Evolutionary conservation across 2,888 invertebrate genomes (phyloP).

Genomic region (Philonicus albiceps): DNA sequence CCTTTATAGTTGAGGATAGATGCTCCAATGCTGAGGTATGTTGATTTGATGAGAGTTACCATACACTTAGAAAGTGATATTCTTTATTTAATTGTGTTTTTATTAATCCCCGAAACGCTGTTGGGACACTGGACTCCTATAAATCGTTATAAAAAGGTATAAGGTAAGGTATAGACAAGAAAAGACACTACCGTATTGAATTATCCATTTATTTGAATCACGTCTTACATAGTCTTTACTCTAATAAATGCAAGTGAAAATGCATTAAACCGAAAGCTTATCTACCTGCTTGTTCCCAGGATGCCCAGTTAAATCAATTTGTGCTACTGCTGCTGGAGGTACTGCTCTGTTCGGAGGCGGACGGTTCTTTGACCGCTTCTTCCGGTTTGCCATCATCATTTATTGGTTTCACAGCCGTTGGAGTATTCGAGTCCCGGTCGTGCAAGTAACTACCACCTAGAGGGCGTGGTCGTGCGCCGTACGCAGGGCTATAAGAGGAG

Average conservation of each 20-base stretch:
- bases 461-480: constrained; percentile 59
- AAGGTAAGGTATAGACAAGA: neutral
- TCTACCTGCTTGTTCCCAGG: neutral
- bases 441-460: constrained; percentile 61
- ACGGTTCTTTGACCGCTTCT: neutral
- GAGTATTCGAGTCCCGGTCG: constrained; percentile 59
- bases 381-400: constrained; percentile 7
- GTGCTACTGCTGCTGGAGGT: neutral
- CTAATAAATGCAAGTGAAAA: constrained; percentile 29
- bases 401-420: constrained; percentile 34
- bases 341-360: neutral
- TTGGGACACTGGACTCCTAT: too few species aligned
- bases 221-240: neutral
- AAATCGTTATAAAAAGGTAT: too few species aligned
- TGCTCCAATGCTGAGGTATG: too few species aligned
- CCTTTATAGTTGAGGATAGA: too few species aligned
- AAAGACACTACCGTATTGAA: neutral
- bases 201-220: constrained; percentile 1
- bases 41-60: too few species aligned
- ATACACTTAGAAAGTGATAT: too few species aligned
- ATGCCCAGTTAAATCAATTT: neutral
- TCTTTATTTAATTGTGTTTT: too few species aligned
- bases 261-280: constrained; percentile 22
- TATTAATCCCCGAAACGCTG: too few species aligned
- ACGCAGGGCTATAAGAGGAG: constrained; percentile 63